phyloP scores from a whole-genome alignment of 2,797 vertebrate species.

The Tenualosa ilisha region DNA sequence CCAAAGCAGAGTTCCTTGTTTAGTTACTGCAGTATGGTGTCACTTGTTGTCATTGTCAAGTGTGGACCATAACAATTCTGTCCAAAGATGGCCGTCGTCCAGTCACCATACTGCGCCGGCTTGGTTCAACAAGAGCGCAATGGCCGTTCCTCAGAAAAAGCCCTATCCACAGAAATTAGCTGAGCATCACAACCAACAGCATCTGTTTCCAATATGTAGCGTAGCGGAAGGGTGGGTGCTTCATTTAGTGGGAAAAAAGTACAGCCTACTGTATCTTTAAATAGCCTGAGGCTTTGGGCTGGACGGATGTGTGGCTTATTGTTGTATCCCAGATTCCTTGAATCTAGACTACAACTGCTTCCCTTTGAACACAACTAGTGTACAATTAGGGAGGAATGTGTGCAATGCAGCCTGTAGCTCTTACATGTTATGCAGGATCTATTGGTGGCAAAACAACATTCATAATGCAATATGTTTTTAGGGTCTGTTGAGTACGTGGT shows the following conservation, averaged over 20 bases:
- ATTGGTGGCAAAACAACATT: conserved; percentile 31
- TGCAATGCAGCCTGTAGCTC: conserved; percentile 52
- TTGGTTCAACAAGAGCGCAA: background rate
- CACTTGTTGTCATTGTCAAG: background rate
- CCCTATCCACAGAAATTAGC: conserved; percentile 50
- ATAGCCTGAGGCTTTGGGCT: conserved; percentile 62
- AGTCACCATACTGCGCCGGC: background rate
- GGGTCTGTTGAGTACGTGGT: conserved; percentile 31
- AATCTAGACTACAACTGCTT: conserved; percentile 60
- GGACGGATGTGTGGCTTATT: conserved; percentile 62
- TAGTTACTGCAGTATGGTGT: background rate
- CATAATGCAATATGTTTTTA: conserved; percentile 34
- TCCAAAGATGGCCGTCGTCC: conserved; percentile 1
- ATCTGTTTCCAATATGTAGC: conserved; percentile 63
- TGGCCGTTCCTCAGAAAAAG: conserved; percentile 23
- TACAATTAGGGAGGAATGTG: conserved; percentile 64
- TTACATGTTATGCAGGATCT: conserved; percentile 38
- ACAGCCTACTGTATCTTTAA: conserved; percentile 62
- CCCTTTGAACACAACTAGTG: conserved; percentile 62
- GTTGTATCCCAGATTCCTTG: conserved; percentile 62
- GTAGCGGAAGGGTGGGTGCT: conserved; percentile 60
- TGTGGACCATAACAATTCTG: background rate
- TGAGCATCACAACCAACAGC: conserved; percentile 52
- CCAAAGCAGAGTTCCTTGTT: background rate
- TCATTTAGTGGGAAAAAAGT: conserved; percentile 58